Percentiles rank a stretch among this genome's conserved stretches.
Conservation (phyloP, 2,888 invertebrate genomes). For the Ochropacha duplaris region DNA sequence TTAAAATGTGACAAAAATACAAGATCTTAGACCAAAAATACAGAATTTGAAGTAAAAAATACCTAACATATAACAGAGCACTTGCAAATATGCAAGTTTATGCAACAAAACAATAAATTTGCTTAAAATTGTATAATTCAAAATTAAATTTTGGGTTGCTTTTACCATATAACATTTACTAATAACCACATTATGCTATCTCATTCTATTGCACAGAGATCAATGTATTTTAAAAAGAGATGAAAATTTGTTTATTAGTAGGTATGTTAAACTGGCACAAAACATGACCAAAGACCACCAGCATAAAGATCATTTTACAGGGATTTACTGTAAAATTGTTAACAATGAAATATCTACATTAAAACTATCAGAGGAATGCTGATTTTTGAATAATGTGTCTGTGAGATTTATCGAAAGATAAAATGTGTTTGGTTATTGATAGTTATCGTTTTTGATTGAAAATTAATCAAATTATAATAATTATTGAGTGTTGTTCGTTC, state of each 20-base stretch:
- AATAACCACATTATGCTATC: neutral
- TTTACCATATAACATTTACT: neutral
- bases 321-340: slow-evolving; percentile 2
- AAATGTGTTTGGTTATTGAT: neutral
- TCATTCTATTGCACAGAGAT: neutral
- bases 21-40: neutral
- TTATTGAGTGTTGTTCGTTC: slow-evolving; percentile 4
- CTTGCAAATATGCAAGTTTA: neutral
- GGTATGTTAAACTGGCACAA: neutral
- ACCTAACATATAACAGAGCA: neutral
- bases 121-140: too few species aligned
- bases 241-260: neutral
- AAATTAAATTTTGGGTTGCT: too few species aligned
- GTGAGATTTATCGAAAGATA: neutral
- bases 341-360: slow-evolving; percentile 1
- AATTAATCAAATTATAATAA: slow-evolving; percentile 1
- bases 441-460: neutral
- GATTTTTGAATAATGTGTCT: slow-evolving; percentile 1
- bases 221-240: neutral
- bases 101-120: too few species aligned
- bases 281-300: neutral
- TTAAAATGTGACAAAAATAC: neutral
- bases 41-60: neutral
- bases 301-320: slow-evolving; percentile 3
- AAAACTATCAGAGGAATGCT: neutral